Conservation (phyloP, 2,888 invertebrate genomes). For the Mythimna lalbum region DNA sequence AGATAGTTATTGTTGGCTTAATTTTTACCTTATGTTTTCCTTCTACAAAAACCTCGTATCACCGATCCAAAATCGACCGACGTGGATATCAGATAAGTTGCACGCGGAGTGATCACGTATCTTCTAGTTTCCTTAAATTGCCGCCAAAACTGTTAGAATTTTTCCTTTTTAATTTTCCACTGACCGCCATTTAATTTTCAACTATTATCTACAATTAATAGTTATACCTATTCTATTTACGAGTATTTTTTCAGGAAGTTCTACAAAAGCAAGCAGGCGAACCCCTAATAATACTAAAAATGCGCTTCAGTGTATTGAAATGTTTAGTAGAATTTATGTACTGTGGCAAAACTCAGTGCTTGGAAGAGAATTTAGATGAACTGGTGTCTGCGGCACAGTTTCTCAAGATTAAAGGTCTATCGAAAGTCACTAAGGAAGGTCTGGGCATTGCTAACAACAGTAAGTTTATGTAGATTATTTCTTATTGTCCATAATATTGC, state of each 20-base stretch:
- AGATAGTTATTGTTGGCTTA: no score
- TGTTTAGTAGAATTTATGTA: conserved; percentile 95
- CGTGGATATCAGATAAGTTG: no score
- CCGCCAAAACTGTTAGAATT: conserved; percentile 12
- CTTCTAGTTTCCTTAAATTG: neutral
- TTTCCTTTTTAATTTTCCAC: neutral
- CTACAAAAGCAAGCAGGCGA: conserved; percentile 91
- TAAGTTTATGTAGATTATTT: conserved; percentile 67
- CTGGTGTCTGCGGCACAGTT: conserved; percentile 93
- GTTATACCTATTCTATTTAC: no score
- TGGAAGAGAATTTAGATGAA: conserved; percentile 92
- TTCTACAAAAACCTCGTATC: neutral
- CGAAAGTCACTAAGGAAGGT: conserved; percentile 90
- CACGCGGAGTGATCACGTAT: no score
- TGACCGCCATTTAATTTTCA: no score
- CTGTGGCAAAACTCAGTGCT: conserved; percentile 93
- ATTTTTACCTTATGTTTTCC: neutral
- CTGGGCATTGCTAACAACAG: conserved; percentile 85
- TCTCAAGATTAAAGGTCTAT: conserved; percentile 92
- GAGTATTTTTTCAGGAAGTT: conserved; percentile 85
- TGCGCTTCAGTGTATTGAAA: conserved; percentile 93
- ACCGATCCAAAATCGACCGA: no score
- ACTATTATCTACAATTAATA: no score
- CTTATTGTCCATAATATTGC: no score
- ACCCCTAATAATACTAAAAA: conserved; percentile 92